A percentile compares a stretch with the other conserved stretches of the same genome.
phyloP scores from a whole-genome alignment of 2,888 invertebrate genomes.

The Lithophane leautieri region DNA sequence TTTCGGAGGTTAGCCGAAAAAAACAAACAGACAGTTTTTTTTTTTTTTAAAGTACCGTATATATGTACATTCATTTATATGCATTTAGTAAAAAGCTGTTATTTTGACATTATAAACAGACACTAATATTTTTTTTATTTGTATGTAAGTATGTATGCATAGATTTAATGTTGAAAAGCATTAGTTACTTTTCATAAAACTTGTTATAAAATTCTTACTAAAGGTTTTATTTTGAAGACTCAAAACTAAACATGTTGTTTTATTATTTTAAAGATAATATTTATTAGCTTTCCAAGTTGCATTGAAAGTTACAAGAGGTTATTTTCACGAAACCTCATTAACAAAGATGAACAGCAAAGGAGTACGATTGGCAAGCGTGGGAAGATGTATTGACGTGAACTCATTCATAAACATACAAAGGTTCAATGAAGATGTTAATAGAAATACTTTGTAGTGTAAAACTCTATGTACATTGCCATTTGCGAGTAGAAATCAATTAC shows the following conservation, averaged over 20 bases:
- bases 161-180: background rate
- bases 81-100: too few relatives aligned
- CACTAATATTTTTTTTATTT: too few relatives aligned
- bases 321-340: background rate
- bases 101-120: too few relatives aligned
- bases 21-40: too few relatives aligned
- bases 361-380: background rate
- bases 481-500: background rate
- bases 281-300: background rate
- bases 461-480: conserved; percentile 3
- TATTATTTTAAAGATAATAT: background rate
- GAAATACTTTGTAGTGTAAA: background rate
- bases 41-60: too few relatives aligned
- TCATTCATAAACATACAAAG: background rate
- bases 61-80: too few relatives aligned
- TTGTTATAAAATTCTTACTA: background rate
- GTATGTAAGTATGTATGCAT: too few relatives aligned
- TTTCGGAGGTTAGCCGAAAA: too few relatives aligned
- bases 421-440: background rate
- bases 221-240: background rate
- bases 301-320: background rate
- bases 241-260: background rate
- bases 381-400: background rate
- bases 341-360: background rate
- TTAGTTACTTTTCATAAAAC: background rate